phyloP scores from a whole-genome alignment of 2,113 vertebrate species.

The Oreochromis niloticus region DNA sequence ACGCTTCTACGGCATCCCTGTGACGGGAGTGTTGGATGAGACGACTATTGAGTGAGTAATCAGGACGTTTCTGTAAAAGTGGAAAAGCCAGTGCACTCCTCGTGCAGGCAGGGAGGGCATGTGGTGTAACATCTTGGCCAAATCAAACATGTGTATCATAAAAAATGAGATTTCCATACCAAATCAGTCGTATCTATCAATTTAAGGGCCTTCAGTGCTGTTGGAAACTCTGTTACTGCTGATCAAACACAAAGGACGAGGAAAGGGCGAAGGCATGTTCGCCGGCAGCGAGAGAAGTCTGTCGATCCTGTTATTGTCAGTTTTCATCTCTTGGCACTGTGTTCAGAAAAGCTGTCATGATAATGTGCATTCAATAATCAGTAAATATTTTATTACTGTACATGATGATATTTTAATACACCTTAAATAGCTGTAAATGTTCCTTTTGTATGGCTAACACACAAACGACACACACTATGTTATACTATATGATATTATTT shows the following conservation, averaged over 20 bases:
- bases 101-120: rapidly evolving
- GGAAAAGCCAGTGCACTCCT: rapidly evolving
- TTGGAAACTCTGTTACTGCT: not conserved
- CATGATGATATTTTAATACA: not conserved
- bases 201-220: not conserved
- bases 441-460: not conserved
- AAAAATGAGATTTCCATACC: not conserved
- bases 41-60: conserved; percentile 84
- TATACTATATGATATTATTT: not conserved
- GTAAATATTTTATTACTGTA: not conserved
- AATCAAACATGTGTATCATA: not conserved
- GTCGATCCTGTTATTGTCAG: not conserved
- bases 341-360: not conserved
- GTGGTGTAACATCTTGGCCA: not conserved
- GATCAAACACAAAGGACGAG: not conserved
- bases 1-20: conserved; percentile 88
- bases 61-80: rapidly evolving
- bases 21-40: conserved; percentile 86
- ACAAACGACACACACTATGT: rapidly evolving
- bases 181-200: not conserved
- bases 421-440: not conserved
- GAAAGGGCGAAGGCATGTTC: not conserved
- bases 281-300: not conserved
- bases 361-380: not conserved
- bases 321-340: not conserved